A percentile compares a stretch with the other conserved stretches of the same genome.
Evolutionary conservation across 1,140 invertebrate genomes (phyloP).

Genomic region (Hesperophylax magnus): DNA sequence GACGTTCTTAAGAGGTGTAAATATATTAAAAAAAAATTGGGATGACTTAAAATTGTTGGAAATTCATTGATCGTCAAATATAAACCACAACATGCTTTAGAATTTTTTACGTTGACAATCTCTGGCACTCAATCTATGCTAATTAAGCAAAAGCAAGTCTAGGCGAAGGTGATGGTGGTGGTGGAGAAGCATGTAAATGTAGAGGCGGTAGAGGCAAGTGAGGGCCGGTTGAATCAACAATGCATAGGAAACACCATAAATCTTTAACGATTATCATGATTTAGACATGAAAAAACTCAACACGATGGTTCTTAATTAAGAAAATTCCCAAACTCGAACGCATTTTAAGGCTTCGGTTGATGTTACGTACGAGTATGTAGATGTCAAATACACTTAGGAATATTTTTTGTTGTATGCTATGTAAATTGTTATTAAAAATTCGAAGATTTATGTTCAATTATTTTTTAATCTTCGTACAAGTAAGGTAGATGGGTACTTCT

Average conservation of each 20-base stretch:
- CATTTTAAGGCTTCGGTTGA: neutral
- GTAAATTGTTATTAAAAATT: too few relatives aligned
- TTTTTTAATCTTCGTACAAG: too few relatives aligned
- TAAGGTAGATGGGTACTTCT: too few relatives aligned
- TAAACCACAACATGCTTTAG: too few relatives aligned
- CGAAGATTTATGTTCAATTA: too few relatives aligned
- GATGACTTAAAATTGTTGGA: too few relatives aligned
- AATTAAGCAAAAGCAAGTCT: constrained; percentile 49
- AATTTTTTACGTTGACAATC: neutral
- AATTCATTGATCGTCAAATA: too few relatives aligned
- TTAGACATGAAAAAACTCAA: constrained; percentile 27
- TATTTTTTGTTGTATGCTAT: too few relatives aligned
- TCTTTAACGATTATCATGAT: constrained; percentile 41
- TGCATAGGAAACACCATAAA: constrained; percentile 39
- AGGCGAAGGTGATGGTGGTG: neutral
- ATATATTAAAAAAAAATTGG: too few relatives aligned
- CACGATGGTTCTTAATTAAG: constrained; percentile 38
- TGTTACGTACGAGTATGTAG: neutral
- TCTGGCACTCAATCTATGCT: constrained; percentile 37
- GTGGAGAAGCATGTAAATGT: neutral
- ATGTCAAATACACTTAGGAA: neutral
- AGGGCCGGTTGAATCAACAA: constrained; percentile 36
- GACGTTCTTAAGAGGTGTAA: too few relatives aligned
- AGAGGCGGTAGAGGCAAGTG: too few relatives aligned
- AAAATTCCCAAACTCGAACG: constrained; percentile 39